phyloP scores from a whole-genome alignment of 2,888 invertebrate species.

The Boloria selene region DNA sequence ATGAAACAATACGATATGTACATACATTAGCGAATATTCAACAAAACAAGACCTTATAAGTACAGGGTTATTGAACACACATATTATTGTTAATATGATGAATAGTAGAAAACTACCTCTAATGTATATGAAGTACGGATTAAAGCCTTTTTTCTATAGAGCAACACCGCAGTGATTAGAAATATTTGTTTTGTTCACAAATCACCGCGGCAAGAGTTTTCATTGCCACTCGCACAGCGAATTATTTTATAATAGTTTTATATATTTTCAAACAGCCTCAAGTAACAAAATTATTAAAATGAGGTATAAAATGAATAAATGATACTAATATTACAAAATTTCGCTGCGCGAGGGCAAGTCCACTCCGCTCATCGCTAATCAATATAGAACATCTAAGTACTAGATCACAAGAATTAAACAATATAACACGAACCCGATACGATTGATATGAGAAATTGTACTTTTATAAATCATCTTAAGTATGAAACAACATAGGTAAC shows the following conservation, averaged over 20 bases:
- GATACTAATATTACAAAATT: neutral
- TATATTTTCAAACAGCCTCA: too few species aligned
- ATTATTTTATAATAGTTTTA: too few species aligned
- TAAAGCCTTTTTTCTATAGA: conserved; percentile 27
- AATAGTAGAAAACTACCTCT: conserved; percentile 28
- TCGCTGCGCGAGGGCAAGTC: neutral
- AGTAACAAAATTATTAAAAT: too few species aligned
- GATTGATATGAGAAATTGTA: conserved; percentile 65
- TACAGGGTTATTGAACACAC: conserved; percentile 12
- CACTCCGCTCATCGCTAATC: conserved; percentile 34
- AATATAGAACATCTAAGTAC: conserved; percentile 53
- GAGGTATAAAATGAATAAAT: too few species aligned
- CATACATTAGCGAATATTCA: too few species aligned
- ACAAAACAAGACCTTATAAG: conserved; percentile 4
- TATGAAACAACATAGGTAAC: conserved; percentile 12
- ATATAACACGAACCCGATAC: conserved; percentile 42
- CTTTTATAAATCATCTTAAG: conserved; percentile 42
- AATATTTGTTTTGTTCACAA: conserved; percentile 1
- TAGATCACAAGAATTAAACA: conserved; percentile 64
- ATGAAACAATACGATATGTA: too few species aligned
- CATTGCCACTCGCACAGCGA: conserved; percentile 18
- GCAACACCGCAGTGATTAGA: conserved; percentile 2
- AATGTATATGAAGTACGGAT: conserved; percentile 19
- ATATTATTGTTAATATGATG: conserved; percentile 19
- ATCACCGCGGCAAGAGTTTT: conserved; percentile 5